Base-by-base conservation (phyloP, 2,888 invertebrate genomes). In the Bellardia pandia region DNA sequence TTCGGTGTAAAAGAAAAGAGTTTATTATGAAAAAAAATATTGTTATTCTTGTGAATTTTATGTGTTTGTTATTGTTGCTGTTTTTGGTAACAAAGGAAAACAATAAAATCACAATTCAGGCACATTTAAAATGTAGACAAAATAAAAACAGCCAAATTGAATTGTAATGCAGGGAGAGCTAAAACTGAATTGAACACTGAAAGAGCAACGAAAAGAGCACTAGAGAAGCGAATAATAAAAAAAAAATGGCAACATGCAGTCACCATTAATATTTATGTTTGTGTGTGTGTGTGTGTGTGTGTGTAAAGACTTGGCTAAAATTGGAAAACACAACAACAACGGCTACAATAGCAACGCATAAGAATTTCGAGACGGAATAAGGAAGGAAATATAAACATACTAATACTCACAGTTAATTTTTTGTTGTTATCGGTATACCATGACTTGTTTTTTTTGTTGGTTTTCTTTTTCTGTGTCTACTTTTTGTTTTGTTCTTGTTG, bases 311-410 rank as follows among this genome's bases (percentile, higher is more conserved):
- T 51, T 76, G 76, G 53, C 45, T 23, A 58, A 45, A 56, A 16
- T 40, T n/a, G 6, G 9, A 23, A 56, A 64, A 71, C 64, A 62
- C 56, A 78, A 84, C 53, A 78, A 74, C 37, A 83, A 60, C 68
- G 23, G 23, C 23, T 23, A 23, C 23, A 77, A 81, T 62, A 75
- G 16, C 48, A 69, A 75, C 30, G 60, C 68, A 68, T 60, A 80
- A 68, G 85, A 76, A 81, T 86, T 74, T 85, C 37, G 40, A 81
- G 68, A 81, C 66, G 75, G 76, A 86, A 86, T 81, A 86, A 88
- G 88, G 86, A 89, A 88, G 89, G 89, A 89, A 89, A 84, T 81
- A 88, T 62, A 85, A 79, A 81, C 78, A 77, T 64, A 33, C 72
- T 48, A 85, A 58, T 45, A 80, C 77, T 75, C 30, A 42, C 45